Evolutionary conservation across 2,888 invertebrate genomes (phyloP).

Genomic region (Octonoba sinensis): DNA sequence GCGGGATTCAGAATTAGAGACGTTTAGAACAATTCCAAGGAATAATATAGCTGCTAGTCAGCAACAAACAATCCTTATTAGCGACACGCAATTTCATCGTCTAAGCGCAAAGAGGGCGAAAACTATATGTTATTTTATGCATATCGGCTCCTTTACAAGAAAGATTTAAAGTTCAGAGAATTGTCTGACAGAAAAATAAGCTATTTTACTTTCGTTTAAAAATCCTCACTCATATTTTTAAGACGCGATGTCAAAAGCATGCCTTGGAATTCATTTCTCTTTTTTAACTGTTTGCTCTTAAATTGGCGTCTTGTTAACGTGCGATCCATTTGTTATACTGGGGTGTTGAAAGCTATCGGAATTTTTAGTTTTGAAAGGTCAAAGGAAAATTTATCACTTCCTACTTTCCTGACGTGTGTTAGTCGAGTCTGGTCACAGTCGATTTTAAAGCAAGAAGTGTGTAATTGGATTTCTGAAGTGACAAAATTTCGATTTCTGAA

Average conservation of each 20-base stretch:
- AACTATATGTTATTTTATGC: too few relatives aligned
- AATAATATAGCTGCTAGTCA: too few relatives aligned
- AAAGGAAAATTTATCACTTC: slow-evolving; percentile 24
- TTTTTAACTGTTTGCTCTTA: slow-evolving; percentile 33
- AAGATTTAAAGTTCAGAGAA: background rate
- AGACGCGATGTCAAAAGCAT: slow-evolving; percentile 42
- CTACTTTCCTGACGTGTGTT: background rate
- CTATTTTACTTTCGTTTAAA: slow-evolving; percentile 20
- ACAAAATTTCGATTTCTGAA: slow-evolving; percentile 1
- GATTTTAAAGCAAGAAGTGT: background rate
- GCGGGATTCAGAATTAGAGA: too few relatives aligned
- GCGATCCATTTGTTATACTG: slow-evolving; percentile 40
- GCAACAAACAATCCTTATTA: too few relatives aligned
- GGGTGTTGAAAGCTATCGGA: slow-evolving; percentile 32
- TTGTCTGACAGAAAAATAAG: background rate
- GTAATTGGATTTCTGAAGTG: slow-evolving; percentile 1
- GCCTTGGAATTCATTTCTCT: slow-evolving; percentile 27
- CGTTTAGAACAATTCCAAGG: too few relatives aligned
- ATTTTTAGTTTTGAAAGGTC: slow-evolving; percentile 29
- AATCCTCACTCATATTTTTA: slow-evolving; percentile 21
- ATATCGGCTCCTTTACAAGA: too few relatives aligned
- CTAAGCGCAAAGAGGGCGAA: too few relatives aligned
- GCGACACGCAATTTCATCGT: too few relatives aligned
- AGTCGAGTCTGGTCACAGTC: slow-evolving; percentile 6
- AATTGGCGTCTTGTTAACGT: slow-evolving; percentile 41